Percentiles rank a stretch among this genome's conserved stretches.
Conservation (phyloP, 1,140 invertebrate genomes). For the Zaprionus camerounensis region DNA sequence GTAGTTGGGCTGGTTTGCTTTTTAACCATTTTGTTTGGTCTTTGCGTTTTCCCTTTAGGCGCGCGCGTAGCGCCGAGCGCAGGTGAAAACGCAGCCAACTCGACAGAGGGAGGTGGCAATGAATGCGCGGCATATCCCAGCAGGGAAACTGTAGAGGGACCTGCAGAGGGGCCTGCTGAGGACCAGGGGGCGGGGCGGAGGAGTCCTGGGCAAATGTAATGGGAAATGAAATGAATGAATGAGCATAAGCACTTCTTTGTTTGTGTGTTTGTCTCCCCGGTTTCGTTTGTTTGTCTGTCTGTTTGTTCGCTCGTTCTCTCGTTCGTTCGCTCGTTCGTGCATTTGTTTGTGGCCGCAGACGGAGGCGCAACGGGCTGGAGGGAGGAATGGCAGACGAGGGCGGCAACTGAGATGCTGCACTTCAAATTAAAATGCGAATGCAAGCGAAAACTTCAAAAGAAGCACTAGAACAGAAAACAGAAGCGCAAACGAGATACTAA, state of each 20-base stretch:
- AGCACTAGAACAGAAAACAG: constrained; percentile 81
- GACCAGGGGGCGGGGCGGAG: not conserved
- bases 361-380: constrained; percentile 17
- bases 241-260: constrained; percentile 82
- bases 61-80: constrained; percentile 17
- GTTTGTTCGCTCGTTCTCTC: constrained; percentile 40
- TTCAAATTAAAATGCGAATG: constrained; percentile 83
- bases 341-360: constrained; percentile 69
- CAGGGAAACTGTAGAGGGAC: not conserved
- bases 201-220: constrained; percentile 63
- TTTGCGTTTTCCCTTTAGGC: constrained; percentile 54
- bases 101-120: constrained; percentile 23
- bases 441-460: constrained; percentile 82
- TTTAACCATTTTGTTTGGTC: constrained; percentile 80
- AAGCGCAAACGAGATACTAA: constrained; percentile 82
- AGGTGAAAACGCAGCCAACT: constrained; percentile 36
- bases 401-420: constrained; percentile 73
- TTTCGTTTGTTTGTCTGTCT: constrained; percentile 33
- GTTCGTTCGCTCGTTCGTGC: constrained; percentile 22
- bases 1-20: constrained; percentile 65
- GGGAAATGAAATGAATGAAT: constrained; percentile 83
- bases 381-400: not conserved
- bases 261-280: constrained; percentile 38
- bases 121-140: constrained; percentile 31
- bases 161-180: not conserved